Percentiles rank a stretch among this genome's conserved stretches.
Evolutionary conservation across 2,797 vertebrate species (phyloP).

Genomic region (Falco biarmicus): DNA sequence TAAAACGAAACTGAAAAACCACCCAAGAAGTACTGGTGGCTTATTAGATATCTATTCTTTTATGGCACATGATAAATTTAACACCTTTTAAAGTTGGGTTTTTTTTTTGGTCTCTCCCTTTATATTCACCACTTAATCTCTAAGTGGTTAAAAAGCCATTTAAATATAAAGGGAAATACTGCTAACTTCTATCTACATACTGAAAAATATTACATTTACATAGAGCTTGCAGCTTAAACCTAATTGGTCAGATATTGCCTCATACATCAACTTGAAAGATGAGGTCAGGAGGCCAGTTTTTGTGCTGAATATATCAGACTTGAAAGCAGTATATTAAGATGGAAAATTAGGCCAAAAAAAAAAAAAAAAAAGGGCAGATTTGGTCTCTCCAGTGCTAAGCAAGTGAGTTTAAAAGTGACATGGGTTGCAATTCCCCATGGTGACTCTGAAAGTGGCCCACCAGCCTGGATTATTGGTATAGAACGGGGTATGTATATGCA

Average conservation of each 20-base stretch:
- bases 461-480: not conserved
- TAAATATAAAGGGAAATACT: constrained; percentile 70
- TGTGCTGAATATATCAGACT: not conserved
- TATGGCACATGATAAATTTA: constrained; percentile 76
- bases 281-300: constrained; percentile 34
- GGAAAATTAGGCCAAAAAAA: not conserved
- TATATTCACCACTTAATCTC: constrained; percentile 70
- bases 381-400: not conserved
- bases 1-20: constrained; percentile 75
- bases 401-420: not conserved
- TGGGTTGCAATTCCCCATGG: not conserved
- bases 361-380: not conserved
- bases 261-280: constrained; percentile 39
- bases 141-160: constrained; percentile 72
- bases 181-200: constrained; percentile 56
- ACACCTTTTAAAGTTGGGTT: constrained; percentile 73
- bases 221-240: constrained; percentile 44
- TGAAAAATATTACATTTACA: constrained; percentile 48
- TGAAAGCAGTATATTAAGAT: constrained; percentile 35
- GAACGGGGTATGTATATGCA: not conserved
- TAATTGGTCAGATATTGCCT: constrained; percentile 71
- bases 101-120: constrained; percentile 40
- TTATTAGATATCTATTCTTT: constrained; percentile 79
- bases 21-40: constrained; percentile 78
- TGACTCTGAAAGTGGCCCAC: not conserved